Evolutionary conservation across 2,113 vertebrate species (phyloP).

Genomic region (Leuciscus idus): DNA sequence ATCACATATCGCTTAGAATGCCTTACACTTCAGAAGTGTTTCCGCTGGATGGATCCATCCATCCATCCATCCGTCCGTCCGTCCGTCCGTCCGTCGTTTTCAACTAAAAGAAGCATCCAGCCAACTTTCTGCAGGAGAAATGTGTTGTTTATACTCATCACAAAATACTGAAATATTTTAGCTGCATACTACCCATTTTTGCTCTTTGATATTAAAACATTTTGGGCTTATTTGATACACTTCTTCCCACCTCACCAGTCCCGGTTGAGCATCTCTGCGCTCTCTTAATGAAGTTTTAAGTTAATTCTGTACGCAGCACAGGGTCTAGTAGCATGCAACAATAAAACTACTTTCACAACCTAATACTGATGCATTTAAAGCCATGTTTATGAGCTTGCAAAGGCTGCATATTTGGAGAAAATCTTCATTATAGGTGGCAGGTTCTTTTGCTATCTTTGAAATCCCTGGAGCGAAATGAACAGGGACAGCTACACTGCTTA

Average conservation of each 20-base stretch:
- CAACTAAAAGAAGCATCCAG: no score
- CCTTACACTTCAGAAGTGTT: background rate
- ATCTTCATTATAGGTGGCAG: slow-evolving; percentile 55
- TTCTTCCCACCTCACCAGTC: slow-evolving; percentile 9
- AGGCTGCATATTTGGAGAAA: background rate
- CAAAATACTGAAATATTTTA: slow-evolving; percentile 10
- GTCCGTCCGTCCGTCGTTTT: background rate
- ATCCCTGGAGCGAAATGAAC: slow-evolving; percentile 81
- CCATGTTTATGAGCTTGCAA: slow-evolving; percentile 37
- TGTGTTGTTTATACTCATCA: background rate
- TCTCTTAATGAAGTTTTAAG: slow-evolving; percentile 35
- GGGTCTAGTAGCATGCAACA: slow-evolving; percentile 26
- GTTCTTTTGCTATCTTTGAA: slow-evolving; percentile 76
- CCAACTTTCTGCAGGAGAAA: background rate
- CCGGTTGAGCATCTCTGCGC: background rate
- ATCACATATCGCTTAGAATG: background rate
- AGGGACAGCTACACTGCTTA: slow-evolving; percentile 80
- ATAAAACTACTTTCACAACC: slow-evolving; percentile 10
- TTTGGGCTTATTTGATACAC: slow-evolving; percentile 13
- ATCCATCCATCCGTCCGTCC: no score
- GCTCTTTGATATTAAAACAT: slow-evolving; percentile 5
- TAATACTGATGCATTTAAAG: slow-evolving; percentile 41
- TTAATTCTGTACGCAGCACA: background rate
- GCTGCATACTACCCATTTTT: slow-evolving; percentile 14
- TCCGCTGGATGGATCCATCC: background rate